phyloP scores from a whole-genome alignment of 2,113 vertebrate genomes.

The Ictalurus punctatus region DNA sequence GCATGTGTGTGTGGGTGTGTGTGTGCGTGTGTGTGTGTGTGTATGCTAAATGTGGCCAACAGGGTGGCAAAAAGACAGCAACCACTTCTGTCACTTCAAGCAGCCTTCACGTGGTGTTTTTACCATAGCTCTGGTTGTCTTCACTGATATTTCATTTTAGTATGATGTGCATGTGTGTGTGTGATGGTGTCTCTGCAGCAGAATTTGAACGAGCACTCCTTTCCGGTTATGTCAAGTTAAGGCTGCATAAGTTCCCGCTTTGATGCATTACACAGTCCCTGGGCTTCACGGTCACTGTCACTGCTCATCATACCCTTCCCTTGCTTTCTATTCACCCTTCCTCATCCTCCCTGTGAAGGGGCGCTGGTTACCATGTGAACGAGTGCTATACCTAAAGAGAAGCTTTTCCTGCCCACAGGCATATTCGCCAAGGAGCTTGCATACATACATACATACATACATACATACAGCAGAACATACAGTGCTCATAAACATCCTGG shows the following conservation, averaged over 20 bases:
- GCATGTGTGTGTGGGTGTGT: conserved; percentile 20
- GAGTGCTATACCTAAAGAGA: conserved; percentile 47
- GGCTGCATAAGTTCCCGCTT: neutral
- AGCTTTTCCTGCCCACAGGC: conserved; percentile 21
- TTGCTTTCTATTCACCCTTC: conserved; percentile 30
- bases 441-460: conserved; percentile 5
- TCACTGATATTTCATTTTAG: conserved; percentile 24
- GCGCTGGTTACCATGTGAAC: conserved; percentile 62
- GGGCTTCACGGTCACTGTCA: neutral
- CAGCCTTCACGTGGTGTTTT: conserved; percentile 33
- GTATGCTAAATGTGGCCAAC: conserved; percentile 35
- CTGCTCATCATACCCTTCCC: conserved; percentile 5
- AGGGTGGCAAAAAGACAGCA: conserved; percentile 43
- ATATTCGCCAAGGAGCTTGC: conserved; percentile 6
- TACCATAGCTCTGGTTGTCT: conserved; percentile 13
- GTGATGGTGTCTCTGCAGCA: too few species aligned
- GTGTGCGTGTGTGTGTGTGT: neutral
- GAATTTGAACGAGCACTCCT: neutral
- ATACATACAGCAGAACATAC: neutral
- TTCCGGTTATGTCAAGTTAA: neutral
- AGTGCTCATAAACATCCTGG: neutral
- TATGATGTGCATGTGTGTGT: neutral
- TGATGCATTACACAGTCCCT: neutral
- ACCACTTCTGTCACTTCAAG: conserved; percentile 55
- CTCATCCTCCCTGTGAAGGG: conserved; percentile 14